A percentile compares a stretch with the other conserved stretches of the same genome.
Conservation (phyloP, 2,797 vertebrate genomes). For the Scomberomorus guttatus region DNA sequence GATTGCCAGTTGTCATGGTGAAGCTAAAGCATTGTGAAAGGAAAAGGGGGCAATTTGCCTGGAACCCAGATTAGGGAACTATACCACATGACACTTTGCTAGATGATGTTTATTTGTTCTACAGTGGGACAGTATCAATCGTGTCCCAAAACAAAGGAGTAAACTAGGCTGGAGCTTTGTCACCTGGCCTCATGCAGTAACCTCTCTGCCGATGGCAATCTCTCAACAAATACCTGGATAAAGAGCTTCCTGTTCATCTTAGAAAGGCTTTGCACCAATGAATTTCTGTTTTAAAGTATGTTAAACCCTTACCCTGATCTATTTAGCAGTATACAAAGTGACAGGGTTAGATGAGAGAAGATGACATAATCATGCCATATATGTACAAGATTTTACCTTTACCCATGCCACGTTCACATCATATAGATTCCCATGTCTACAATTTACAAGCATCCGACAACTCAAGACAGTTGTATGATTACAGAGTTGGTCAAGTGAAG, state of each 20-base stretch:
- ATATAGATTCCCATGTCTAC: too few relatives aligned
- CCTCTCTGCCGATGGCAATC: slow-evolving; percentile 10
- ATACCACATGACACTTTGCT: slow-evolving; percentile 41
- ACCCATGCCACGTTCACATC: too few relatives aligned
- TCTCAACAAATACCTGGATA: slow-evolving; percentile 3
- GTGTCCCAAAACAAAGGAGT: slow-evolving; percentile 38
- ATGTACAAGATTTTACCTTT: too few relatives aligned
- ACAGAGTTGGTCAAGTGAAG: too few relatives aligned
- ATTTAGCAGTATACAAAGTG: neutral
- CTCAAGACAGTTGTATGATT: too few relatives aligned
- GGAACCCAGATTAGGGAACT: slow-evolving; percentile 34
- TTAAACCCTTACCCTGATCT: neutral
- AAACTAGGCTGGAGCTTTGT: slow-evolving; percentile 32
- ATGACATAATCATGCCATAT: too few relatives aligned
- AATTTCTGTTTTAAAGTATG: neutral
- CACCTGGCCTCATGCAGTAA: neutral
- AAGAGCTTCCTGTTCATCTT: slow-evolving; percentile 1
- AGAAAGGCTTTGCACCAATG: neutral
- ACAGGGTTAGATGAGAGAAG: neutral
- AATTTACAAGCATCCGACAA: too few relatives aligned
- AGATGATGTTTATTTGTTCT: slow-evolving; percentile 43
- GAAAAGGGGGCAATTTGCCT: slow-evolving; percentile 36
- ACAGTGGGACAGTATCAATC: slow-evolving; percentile 21
- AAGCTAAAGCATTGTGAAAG: slow-evolving; percentile 44
- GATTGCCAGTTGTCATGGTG: slow-evolving; percentile 67